Base-by-base conservation (phyloP, 2,888 invertebrate species). In the Adela reaumurella region DNA sequence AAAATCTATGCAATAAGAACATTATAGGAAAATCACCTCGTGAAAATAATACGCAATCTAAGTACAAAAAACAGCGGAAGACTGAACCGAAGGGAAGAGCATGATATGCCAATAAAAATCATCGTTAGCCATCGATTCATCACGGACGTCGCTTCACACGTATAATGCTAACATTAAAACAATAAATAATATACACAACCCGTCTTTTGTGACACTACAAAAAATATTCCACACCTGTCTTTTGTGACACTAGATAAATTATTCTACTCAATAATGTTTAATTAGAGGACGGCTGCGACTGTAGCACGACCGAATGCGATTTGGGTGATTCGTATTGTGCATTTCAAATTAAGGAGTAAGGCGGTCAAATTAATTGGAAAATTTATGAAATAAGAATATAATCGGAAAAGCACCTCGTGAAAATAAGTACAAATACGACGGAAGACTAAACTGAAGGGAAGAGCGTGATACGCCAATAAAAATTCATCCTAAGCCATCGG, bases 151-250 rank as follows among this genome's bases (percentile, higher is more conserved):
- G 58, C 73, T 72, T 70, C 64, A 65, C 69, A 73, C 72, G 72
- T 74, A 74, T 71, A 73, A 70, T 68, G 65, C 59, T 69, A 71
- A 70, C 74, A 70, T 70, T 67, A 73, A 50, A 68, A 53, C 51
- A 56, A 74, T 74, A 76, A 77, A 76, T 76, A 74, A 72, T 63
- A 68, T 74, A 76, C 76, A 77, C 77, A 77, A 77, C 73, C 74
- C 62, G 64, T 63, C 67, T 62, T 66, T 63, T 64, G 29, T 46
- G n/a, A n/a, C n/a, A n/a, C n/a, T n/a, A n/a, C n/a, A n/a, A n/a
- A n/a, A n/a, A n/a, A n/a, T n/a, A n/a, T n/a, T n/a, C n/a, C n/a
- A n/a, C n/a, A n/a, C n/a, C n/a, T n/a, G n/a, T n/a, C n/a, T n/a
- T n/a, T n/a, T n/a, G n/a, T n/a, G 47, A 42, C 35, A 46, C 45